Evolutionary conservation across 2,113 vertebrate species (phyloP).

Genomic region (Tautogolabrus adspersus): DNA sequence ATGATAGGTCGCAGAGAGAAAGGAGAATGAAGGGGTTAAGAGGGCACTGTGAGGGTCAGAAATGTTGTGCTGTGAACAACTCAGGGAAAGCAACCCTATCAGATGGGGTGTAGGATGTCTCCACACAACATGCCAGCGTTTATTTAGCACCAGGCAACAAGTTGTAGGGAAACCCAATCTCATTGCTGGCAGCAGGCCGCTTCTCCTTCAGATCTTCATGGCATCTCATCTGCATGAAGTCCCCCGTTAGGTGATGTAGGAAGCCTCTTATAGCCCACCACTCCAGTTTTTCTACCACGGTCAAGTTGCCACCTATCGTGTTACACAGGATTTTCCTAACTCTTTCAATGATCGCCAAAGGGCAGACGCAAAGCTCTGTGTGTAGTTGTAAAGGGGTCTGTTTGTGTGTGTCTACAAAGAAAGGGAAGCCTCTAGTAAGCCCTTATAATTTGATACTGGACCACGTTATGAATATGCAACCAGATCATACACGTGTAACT

Average conservation of each 20-base stretch:
- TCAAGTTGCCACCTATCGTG: slow-evolving; percentile 57
- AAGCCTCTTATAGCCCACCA: slow-evolving; percentile 53
- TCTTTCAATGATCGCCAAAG: slow-evolving; percentile 66
- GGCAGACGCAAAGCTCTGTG: slow-evolving; percentile 56
- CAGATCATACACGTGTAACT: slow-evolving; percentile 17
- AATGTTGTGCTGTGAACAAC: slow-evolving; percentile 57
- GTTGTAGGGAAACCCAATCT: slow-evolving; percentile 78
- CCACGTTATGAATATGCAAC: slow-evolving; percentile 38
- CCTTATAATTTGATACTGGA: slow-evolving; percentile 29
- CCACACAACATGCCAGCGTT: slow-evolving; percentile 80
- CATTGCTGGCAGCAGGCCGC: slow-evolving; percentile 57
- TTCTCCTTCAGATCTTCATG: slow-evolving; percentile 65
- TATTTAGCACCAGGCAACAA: slow-evolving; percentile 83
- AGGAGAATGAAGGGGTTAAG: slow-evolving; percentile 55
- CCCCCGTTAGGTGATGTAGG: slow-evolving; percentile 53
- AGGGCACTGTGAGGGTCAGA: slow-evolving; percentile 52
- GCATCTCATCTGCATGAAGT: slow-evolving; percentile 63
- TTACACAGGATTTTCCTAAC: slow-evolving; percentile 54
- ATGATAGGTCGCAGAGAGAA: slow-evolving; percentile 27
- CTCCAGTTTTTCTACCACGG: slow-evolving; percentile 37
- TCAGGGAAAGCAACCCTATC: slow-evolving; percentile 69
- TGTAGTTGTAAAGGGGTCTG: slow-evolving; percentile 50
- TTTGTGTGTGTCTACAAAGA: slow-evolving; percentile 36
- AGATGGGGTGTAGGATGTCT: slow-evolving; percentile 76
- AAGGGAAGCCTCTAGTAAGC: slow-evolving; percentile 38